Conservation (phyloP, 2,113 vertebrate genomes). For the Eleginops maclovinus region DNA sequence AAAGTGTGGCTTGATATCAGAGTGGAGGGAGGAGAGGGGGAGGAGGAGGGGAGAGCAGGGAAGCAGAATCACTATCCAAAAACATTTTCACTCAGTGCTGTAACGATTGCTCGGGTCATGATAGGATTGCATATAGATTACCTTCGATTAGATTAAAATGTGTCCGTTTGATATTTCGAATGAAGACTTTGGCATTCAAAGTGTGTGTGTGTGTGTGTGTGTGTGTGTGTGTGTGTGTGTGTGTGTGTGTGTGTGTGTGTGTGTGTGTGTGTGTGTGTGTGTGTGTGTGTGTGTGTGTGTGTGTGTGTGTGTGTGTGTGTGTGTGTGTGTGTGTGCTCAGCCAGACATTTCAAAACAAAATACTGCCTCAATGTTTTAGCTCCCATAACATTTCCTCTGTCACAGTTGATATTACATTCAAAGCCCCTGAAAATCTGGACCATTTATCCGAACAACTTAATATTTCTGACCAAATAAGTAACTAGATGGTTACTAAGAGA, state of each 20-base stretch:
- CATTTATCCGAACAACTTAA: neutral
- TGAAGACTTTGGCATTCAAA: neutral
- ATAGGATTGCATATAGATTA: conserved; percentile 25
- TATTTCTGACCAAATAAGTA: neutral
- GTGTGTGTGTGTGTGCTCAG: neutral
- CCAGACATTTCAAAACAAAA: neutral
- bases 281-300: neutral
- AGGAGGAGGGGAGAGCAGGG: conserved; percentile 22
- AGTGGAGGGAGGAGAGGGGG: conserved; percentile 49
- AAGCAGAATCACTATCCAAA: conserved; percentile 59
- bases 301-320: neutral
- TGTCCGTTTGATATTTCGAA: conserved; percentile 8
- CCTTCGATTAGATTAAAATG: conserved; percentile 1
- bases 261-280: neutral
- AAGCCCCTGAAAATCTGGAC: neutral
- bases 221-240: neutral
- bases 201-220: neutral
- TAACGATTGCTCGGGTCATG: conserved; percentile 42
- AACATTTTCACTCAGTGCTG: conserved; percentile 59
- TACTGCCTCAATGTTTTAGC: neutral
- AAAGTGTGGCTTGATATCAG: conserved; percentile 82
- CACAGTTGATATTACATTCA: neutral
- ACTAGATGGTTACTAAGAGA: no score
- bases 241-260: neutral
- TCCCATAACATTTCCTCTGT: neutral